Base-by-base conservation (phyloP, 2,888 invertebrate genomes). In the Clivina fossor region DNA sequence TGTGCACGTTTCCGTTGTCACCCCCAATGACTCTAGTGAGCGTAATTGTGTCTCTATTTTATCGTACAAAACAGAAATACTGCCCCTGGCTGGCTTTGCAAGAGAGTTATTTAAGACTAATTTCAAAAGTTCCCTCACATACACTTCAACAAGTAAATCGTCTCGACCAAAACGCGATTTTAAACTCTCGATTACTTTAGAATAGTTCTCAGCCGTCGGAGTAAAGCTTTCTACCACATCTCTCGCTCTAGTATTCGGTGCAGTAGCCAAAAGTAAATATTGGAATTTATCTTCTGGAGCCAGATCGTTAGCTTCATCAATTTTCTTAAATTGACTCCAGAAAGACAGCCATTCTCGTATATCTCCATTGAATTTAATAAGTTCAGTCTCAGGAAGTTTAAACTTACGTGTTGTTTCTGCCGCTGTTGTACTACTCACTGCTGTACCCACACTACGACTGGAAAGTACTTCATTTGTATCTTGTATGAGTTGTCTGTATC, bases 71-170 rank as follows among this genome's bases (percentile, higher is more conserved):
- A 11, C 18, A 32, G 8, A 13, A 13, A 51, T 28, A 9, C 8
- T 2, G 16, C n/a, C 18, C 11, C 41, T 40, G 3, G 4, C 11
- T n/a, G 37, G 24, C 9, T 54, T 53, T 9, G 19, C n/a, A 5
- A 24, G 9, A 5, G 26, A 11, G 8, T 51, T 51, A 9, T 22
- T 44, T 3, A 53, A 16, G 1, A 44, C 44, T 32, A 53, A 11
- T 11, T 16, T 19, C 13, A 53, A 19, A n/a, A 44, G 20, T 30
- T 40, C 44, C n/a, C 68, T 40, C 2, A 66, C 63, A 56, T 68
- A 66, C n/a, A 66, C 64, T 44, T 68, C 68, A 9, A 46, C 37
- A 13, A 46, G 28, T 18, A 54, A 15, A 22, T 54, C 44, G 4
- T 54, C 54, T 35, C 32, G 22, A 8, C 46, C 54, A 44, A 53